Percentiles rank a stretch among this genome's conserved stretches.
Conservation (phyloP, 2,888 invertebrate species). For the Drosophila longiperda region DNA sequence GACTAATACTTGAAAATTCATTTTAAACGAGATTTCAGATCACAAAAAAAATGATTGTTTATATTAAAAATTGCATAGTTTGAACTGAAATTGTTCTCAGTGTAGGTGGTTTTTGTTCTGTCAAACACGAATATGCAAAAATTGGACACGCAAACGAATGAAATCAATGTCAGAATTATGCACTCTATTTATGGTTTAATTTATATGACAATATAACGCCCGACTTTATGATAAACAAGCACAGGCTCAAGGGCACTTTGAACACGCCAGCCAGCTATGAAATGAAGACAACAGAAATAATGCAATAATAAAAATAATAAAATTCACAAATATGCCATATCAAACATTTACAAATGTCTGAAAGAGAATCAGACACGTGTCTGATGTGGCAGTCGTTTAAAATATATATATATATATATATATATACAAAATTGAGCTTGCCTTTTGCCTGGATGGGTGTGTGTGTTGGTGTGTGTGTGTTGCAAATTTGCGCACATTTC, state of each 20-base stretch:
- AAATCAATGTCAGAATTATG: conserved; percentile 62
- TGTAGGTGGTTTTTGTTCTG: conserved; percentile 16
- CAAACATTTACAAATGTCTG: conserved; percentile 31
- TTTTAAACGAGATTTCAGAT: rapidly evolving
- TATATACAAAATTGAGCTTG: conserved; percentile 1
- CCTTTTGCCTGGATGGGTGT: neutral
- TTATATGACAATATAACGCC: conserved; percentile 47
- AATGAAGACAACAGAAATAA: conserved; percentile 37
- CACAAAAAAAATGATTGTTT: rapidly evolving
- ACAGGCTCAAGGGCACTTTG: conserved; percentile 36
- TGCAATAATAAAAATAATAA: conserved; percentile 33
- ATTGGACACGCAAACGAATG: conserved; percentile 54
- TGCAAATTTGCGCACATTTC: conserved; percentile 45
- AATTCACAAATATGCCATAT: conserved; percentile 17
- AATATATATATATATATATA: conserved; percentile 15
- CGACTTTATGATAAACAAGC: conserved; percentile 56
- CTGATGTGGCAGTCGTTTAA: conserved; percentile 33
- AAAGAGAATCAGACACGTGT: conserved; percentile 35
- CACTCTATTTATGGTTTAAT: conserved; percentile 53
- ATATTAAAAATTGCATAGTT: neutral
- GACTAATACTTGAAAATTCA: neutral
- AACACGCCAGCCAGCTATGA: conserved; percentile 19
- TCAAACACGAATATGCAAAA: conserved; percentile 41
- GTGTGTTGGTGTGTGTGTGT: conserved; percentile 24
- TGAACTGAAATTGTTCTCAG: neutral